Evolutionary conservation across 2,888 invertebrate genomes (phyloP), one percentile per base, ranked within the genome.

Genomic region (Ochropleura leucogaster): DNA sequence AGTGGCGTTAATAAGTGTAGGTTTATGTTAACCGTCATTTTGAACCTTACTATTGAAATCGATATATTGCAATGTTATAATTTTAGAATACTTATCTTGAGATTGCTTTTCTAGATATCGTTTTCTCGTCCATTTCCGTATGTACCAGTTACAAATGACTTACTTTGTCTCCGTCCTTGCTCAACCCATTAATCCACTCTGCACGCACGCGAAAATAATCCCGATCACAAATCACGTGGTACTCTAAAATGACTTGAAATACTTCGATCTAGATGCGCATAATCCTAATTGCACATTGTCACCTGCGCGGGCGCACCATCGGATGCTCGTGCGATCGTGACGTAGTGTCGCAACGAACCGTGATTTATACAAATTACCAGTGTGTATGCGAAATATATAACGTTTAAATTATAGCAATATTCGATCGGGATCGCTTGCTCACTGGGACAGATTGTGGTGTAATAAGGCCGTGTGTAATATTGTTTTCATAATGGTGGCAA

Each of bases 271-370:
- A 85, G 89, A 89, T 87, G 86, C 72, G 79, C 88, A 71, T 89
- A 90, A 91, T 90, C 90, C 93, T 94, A 94, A 94, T 94, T 93
- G 93, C 90, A 86, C 91, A 92, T 93, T 94, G 94, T 94, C 90
- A 87, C 89, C 85, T 88, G 88, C 75, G 79, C 80, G 3, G 66
- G 69, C 79, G 74, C 79, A 78, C 82, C 85, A 83, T 72, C 83
- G 87, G 87, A 87, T 88, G 83, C 90, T 93, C 95, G 94, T 94
- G 95, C 92, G 89, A 87, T 92, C 94, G 94, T 94, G 95, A 94
- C 86, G 85, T 81, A 60, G 84, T 90, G 91, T 90, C 89, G 93
- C 93, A 90, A 92, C 90, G 89, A 89, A 85, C 88, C 87, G 90
- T 92, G 92, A 92, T 93, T 93, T 93, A 93, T 93, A 92, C 92